These are phyloP conservation scores for Micrasema minimum DNA, from an alignment of 1,140 invertebrate species.

Conservation along the genomic window DNA sequence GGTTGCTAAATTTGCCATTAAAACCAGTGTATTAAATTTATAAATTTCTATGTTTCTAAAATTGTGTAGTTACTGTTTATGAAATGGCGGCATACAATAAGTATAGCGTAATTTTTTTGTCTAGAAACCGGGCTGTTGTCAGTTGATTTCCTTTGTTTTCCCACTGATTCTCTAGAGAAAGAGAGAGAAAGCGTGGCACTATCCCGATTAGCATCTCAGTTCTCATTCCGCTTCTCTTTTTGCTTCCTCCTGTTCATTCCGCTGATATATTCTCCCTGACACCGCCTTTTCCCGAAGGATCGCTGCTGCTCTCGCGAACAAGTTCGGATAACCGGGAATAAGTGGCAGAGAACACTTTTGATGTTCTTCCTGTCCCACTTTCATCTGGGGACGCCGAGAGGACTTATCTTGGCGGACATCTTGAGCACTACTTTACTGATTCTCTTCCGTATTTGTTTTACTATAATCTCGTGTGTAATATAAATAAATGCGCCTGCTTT, in stretches of 20 bases:
- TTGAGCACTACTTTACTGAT: background rate
- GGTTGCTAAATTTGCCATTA: no score
- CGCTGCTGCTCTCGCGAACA: slow-evolving; percentile 28
- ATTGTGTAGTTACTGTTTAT: no score
- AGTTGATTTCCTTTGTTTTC: slow-evolving; percentile 14
- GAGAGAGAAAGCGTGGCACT: background rate
- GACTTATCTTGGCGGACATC: slow-evolving; percentile 14
- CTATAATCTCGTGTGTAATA: background rate
- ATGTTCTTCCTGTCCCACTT: slow-evolving; percentile 13
- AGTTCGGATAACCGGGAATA: slow-evolving; percentile 28
- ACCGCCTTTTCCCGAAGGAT: slow-evolving; percentile 29
- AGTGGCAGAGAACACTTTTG: slow-evolving; percentile 29
- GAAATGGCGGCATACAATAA: no score
- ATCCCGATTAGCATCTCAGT: slow-evolving; percentile 28
- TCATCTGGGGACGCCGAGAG: slow-evolving; percentile 7
- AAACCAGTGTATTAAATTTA: no score
- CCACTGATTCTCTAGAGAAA: background rate
- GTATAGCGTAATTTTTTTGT: no score
- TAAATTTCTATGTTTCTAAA: no score
- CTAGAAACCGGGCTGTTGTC: no score
- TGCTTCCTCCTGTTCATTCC: slow-evolving; percentile 1
- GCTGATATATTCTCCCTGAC: slow-evolving; percentile 27
- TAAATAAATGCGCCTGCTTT: background rate
- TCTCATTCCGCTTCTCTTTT: slow-evolving; percentile 21
- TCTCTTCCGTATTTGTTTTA: background rate